Conservation (phyloP, 2,797 vertebrate genomes). For the Zenarchopterus dispar region DNA sequence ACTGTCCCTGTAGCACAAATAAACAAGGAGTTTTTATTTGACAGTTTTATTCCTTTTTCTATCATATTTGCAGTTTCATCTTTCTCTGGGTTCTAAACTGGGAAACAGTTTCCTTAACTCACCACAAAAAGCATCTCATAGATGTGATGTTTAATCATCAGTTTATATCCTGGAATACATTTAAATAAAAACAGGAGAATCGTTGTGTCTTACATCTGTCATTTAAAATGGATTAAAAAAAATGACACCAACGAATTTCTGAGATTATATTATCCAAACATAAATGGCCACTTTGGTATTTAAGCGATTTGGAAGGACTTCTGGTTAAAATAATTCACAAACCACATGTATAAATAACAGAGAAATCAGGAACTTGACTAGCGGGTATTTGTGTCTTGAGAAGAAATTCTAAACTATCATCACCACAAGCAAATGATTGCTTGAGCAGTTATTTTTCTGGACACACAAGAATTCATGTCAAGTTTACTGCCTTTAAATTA, state of each 20-base stretch:
- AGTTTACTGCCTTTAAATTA: background rate
- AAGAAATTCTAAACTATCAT: background rate
- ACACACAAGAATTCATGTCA: conserved; percentile 14
- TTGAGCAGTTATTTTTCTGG: background rate
- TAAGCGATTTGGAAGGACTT: conserved; percentile 1
- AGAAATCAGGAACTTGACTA: background rate
- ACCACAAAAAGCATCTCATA: too few species aligned
- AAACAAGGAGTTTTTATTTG: too few species aligned
- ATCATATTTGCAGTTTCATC: too few species aligned
- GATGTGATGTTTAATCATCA: too few species aligned
- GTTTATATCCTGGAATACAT: too few species aligned
- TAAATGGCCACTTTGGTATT: background rate
- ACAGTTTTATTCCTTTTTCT: too few species aligned
- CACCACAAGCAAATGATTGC: too few species aligned
- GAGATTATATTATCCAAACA: conserved; percentile 15
- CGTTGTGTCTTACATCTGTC: background rate
- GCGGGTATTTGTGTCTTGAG: background rate
- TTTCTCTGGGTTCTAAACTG: too few species aligned
- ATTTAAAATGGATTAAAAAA: background rate
- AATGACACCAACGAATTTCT: background rate
- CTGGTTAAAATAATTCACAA: background rate
- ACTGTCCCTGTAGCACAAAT: too few species aligned
- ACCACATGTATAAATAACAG: background rate
- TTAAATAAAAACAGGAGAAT: too few species aligned
- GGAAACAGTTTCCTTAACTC: too few species aligned